Evolutionary conservation across 2,888 invertebrate genomes (phyloP), one percentile per base, ranked within the genome.

Genomic region (Megastigmus dorsalis): DNA sequence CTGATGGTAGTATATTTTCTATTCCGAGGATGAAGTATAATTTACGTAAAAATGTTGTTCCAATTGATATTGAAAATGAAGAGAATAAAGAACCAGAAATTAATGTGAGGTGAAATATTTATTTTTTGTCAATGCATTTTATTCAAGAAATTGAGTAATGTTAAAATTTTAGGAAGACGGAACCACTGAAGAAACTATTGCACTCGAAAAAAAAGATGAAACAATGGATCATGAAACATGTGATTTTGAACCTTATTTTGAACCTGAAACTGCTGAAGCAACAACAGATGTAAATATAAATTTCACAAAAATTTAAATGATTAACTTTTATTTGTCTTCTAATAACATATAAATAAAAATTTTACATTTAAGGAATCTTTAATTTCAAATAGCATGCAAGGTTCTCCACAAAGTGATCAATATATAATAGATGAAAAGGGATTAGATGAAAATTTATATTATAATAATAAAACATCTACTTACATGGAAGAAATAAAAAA

Each of bases 1-100:
- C 66, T 4, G 66, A 67, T 55, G 66, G 66, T 9, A 30, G 55
- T 7, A 23, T 67, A 45, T 67, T 67, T 55, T 67, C 55, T 23
- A 10, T 67, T 30, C 66, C 66, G 6, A 55, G 54, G 10, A 15
- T 45, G 9, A 67, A 67, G 26, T 45, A 45, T 55, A 28, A 18
- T 9, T 55, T 67, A 30, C 18, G 23, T 18, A 55, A 43, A 23
- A 45, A 30, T 30, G 66, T 45, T 0, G 38, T 67, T 43, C 66
- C 66, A 15, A 45, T 41, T 10, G 28, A 33, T 26, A 5, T 18
- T 41, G 7, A 30, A 6, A 54, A 66, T 20, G 30, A 28, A 30
- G 66, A 55, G 30, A 67, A 45, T 30, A 55, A 43, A 55, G 30
- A 4, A 30, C 28, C 43, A 15, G 7, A 26, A 28, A 30, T 26